Conservation (phyloP, 1,140 invertebrate genomes). For the Scaptomyza pallida region DNA sequence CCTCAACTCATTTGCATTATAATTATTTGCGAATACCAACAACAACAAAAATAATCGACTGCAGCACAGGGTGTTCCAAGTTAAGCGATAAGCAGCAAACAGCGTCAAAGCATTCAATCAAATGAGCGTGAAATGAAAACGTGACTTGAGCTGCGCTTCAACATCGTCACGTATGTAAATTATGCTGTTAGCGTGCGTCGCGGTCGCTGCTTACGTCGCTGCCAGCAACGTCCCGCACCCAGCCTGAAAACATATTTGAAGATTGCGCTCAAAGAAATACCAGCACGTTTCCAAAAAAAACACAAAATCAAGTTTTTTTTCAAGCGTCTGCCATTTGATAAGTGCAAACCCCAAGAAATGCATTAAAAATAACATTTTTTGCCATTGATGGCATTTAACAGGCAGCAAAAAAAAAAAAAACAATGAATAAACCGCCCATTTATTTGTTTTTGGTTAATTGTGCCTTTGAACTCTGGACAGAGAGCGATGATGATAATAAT, state of each 20-base stretch:
- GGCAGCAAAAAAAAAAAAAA: constrained; percentile 18
- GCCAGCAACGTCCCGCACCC: constrained; percentile 39
- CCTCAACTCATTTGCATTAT: constrained; percentile 54
- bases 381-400: constrained; percentile 61
- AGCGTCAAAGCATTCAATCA: constrained; percentile 29
- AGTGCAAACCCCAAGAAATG: constrained; percentile 45
- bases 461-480: constrained; percentile 69
- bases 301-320: constrained; percentile 27
- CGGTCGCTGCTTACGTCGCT: constrained; percentile 13
- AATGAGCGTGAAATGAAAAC: constrained; percentile 67
- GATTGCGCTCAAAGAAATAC: constrained; percentile 70
- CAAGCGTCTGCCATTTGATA: constrained; percentile 73
- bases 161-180: constrained; percentile 75
- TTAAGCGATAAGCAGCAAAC: constrained; percentile 25
- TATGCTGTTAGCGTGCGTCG: constrained; percentile 64
- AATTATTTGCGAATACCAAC: constrained; percentile 6
- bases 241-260: constrained; percentile 50
- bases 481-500: constrained; percentile 67
- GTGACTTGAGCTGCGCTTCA: constrained; percentile 66
- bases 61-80: constrained; percentile 30
- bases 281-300: constrained; percentile 66
- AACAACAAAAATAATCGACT: constrained; percentile 12
- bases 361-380: constrained; percentile 61
- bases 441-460: constrained; percentile 71
- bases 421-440: constrained; percentile 12